A percentile compares a stretch with the other conserved stretches of the same genome.
These are phyloP conservation scores for Dendrocopos noguchii DNA, from an alignment of 2,113 vertebrate genomes.

Conservation along the genomic window DNA sequence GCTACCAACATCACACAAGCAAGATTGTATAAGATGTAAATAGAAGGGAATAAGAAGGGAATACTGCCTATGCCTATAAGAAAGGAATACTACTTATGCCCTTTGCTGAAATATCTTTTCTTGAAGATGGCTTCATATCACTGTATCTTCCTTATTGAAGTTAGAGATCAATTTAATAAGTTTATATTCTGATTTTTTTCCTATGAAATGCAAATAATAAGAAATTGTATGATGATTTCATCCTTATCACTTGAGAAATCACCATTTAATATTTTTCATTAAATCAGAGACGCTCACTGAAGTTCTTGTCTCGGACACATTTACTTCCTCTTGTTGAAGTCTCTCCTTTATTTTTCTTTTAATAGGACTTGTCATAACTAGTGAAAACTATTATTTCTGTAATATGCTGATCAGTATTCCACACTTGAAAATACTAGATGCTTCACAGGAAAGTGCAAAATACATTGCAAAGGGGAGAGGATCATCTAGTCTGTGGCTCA, in stretches of 20 bases:
- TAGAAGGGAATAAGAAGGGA: background rate
- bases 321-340: background rate
- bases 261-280: background rate
- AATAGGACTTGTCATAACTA: background rate
- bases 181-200: constrained; percentile 8
- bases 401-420: background rate
- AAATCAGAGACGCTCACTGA: background rate
- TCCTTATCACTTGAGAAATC: background rate
- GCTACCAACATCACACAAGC: background rate
- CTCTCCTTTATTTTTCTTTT: background rate
- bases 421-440: background rate
- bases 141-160: background rate
- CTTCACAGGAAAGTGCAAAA: background rate
- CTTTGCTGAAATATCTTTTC: background rate
- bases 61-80: background rate
- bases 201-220: constrained; percentile 33
- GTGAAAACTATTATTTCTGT: background rate
- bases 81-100: too few relatives aligned
- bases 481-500: too few relatives aligned
- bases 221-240: background rate
- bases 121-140: constrained; percentile 2
- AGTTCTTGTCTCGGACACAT: background rate
- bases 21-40: background rate
- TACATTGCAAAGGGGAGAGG: background rate
- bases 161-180: background rate